Conservation (phyloP, 2,888 invertebrate species). For the Agonum fuliginosum region DNA sequence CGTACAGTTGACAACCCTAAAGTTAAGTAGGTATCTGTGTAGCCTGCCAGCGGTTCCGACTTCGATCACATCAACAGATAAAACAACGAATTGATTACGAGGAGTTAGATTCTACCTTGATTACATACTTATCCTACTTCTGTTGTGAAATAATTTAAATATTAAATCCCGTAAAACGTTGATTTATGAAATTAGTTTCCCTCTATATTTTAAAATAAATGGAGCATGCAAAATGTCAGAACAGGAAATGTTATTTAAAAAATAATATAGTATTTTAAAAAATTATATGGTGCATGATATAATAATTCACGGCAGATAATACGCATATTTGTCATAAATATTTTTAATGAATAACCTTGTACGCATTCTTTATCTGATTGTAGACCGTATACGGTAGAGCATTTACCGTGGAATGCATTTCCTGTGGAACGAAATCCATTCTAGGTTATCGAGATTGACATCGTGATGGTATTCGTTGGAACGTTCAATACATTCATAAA, state of each 20-base stretch:
- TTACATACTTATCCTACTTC: too few relatives aligned
- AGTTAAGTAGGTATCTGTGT: too few relatives aligned
- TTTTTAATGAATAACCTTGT: constrained; percentile 39
- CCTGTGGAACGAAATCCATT: constrained; percentile 32
- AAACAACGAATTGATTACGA: too few relatives aligned
- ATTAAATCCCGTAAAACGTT: too few relatives aligned
- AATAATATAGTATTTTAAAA: background rate
- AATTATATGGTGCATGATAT: background rate
- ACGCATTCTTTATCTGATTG: constrained; percentile 30
- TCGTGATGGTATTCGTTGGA: constrained; percentile 16
- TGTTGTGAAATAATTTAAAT: too few relatives aligned
- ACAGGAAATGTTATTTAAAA: background rate
- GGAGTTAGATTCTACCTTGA: too few relatives aligned
- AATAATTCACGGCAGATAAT: background rate
- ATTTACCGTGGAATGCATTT: constrained; percentile 37
- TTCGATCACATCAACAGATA: too few relatives aligned
- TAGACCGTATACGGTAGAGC: constrained; percentile 7
- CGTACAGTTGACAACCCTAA: too few relatives aligned
- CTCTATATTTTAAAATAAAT: background rate
- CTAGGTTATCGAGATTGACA: constrained; percentile 39
- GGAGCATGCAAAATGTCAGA: background rate
- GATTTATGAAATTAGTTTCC: too few relatives aligned
- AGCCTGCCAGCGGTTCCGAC: too few relatives aligned
- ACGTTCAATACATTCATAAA: constrained; percentile 38
- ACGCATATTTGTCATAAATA: constrained; percentile 28